Evolutionary conservation across 2,113 vertebrate species (phyloP).

Genomic region (Aramus guarauna): DNA sequence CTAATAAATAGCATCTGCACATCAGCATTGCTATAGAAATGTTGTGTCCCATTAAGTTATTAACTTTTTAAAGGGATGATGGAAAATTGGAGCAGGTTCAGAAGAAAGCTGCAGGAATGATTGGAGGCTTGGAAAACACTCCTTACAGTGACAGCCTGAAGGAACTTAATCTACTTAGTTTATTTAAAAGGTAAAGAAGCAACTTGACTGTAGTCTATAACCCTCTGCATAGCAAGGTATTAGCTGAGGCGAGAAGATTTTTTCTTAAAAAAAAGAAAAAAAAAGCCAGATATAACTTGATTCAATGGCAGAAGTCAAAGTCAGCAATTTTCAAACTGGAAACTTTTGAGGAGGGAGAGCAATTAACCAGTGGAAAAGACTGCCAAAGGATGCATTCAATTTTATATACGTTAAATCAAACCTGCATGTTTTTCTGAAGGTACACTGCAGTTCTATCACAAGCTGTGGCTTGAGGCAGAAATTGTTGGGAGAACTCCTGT

Average conservation of each 20-base stretch:
- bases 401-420: neutral
- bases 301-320: neutral
- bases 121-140: neutral
- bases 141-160: neutral
- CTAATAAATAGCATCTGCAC: neutral
- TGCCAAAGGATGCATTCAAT: neutral
- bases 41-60: neutral
- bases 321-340: neutral
- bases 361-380: neutral
- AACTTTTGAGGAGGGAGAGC: neutral
- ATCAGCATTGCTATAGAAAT: neutral
- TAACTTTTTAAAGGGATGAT: neutral
- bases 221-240: neutral
- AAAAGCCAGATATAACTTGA: neutral
- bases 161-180: neutral
- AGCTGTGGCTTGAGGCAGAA: neutral
- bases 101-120: neutral
- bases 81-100: conserved; percentile 19
- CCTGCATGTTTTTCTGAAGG: neutral
- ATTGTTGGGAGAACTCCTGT: neutral
- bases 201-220: neutral
- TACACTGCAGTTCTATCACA: neutral
- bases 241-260: neutral
- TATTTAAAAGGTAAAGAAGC: neutral
- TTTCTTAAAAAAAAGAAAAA: neutral